Conservation (phyloP, 64 coral and sea anemone genomes). For the Orbicella faveolata region DNA sequence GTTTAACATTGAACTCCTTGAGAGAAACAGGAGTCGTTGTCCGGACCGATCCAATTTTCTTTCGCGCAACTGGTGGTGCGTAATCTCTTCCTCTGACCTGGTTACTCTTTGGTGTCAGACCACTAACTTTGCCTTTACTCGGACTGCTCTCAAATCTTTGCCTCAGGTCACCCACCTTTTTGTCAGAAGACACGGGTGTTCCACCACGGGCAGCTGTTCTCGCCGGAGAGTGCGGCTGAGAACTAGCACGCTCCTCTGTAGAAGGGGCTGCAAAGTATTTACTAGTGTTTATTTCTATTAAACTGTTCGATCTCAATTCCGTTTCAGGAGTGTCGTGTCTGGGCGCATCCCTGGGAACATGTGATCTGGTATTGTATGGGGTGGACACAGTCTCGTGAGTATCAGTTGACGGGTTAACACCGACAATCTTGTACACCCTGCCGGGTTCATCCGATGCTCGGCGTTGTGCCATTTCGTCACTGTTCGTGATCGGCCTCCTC, state of each 20-base stretch:
- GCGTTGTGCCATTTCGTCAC: constrained; percentile 9
- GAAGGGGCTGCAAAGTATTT: constrained; percentile 21
- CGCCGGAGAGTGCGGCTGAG: constrained; percentile 15
- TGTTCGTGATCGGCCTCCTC: background rate
- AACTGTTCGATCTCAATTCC: background rate
- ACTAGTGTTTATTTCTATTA: constrained; percentile 22
- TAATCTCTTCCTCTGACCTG: constrained; percentile 22
- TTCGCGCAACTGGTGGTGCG: background rate
- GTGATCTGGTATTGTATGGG: background rate
- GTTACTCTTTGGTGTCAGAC: background rate
- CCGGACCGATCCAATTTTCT: constrained; percentile 45
- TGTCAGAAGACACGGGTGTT: background rate
- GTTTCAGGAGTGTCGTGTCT: background rate
- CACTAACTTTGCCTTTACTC: background rate
- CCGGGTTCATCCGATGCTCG: constrained; percentile 38
- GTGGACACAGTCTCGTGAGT: background rate
- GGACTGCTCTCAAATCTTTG: constrained; percentile 52
- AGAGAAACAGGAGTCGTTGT: constrained; percentile 74
- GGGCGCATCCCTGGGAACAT: background rate
- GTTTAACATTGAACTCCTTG: constrained; percentile 62
- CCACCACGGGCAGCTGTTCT: constrained; percentile 29
- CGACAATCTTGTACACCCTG: constrained; percentile 27
- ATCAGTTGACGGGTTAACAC: constrained; percentile 14
- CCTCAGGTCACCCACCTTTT: constrained; percentile 24
- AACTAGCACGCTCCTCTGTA: constrained; percentile 11